Evolutionary conservation across 2,113 vertebrate species (phyloP), one percentile per base, ranked within the genome.

Genomic region (Petrocephalus zakoni): DNA sequence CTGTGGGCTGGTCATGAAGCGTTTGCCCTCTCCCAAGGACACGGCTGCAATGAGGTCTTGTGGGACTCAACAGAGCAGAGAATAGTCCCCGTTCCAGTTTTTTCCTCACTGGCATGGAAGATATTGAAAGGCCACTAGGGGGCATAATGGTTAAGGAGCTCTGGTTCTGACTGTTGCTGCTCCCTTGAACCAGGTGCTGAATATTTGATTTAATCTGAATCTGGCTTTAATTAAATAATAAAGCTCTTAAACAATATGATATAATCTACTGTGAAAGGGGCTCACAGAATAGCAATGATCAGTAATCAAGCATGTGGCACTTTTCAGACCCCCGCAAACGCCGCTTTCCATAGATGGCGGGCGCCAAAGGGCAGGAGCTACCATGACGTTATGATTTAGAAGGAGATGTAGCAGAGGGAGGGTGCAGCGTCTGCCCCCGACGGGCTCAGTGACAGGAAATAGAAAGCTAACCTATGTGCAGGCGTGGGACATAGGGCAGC

Each of bases 11-110:
- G 84, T 29, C 34, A 84, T 49, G 22, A 42, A 47, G 53, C 29
- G 13, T 46, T 55, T 83, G 87, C 51, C 55, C 75, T 83, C 82
- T 55, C 21, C 17, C 52, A 83, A 88, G 88, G 78, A 72, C 75
- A 61, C n/a, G 21, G 88, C 81, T 15, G 72, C 68, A 88, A 34
- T 11, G 21, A 88, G 29, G 52, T 9, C 68, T 55, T 21, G 51
- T 47, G 72, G 72, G 68, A 55, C 21, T 37, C 37, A 8, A 46
- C 19, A 15, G 84, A 86, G 84, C 84, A 86, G 34, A 86, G 25
- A 86, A 55, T 51, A 56, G 29, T 55, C 84, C 13, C 51, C 15
- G n/a, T 55, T 52, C 29, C 2, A 55, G 22, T 22, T 83, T 22
- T 49, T 49, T 42, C 46, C 21, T 49, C 42, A 47, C 42, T 5